Percentiles rank a stretch among this genome's conserved stretches.
phyloP scores from a whole-genome alignment of 2,888 invertebrate genomes.

The Priocnemis perturbator region DNA sequence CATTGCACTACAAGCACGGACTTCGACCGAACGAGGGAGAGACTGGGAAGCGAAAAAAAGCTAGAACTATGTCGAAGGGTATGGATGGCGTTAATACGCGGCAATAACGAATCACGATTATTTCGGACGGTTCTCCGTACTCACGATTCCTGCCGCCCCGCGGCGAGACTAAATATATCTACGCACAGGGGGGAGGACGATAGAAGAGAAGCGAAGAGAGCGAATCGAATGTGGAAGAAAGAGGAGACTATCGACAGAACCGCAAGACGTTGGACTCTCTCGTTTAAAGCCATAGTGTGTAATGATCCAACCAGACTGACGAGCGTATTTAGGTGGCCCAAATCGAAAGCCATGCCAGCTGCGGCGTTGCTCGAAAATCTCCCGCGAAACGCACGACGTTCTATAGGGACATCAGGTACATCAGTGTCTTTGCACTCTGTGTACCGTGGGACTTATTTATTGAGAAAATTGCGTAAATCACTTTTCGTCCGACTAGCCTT shows the following conservation, averaged over 20 bases:
- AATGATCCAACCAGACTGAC: constrained; percentile 51
- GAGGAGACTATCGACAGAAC: constrained; percentile 44
- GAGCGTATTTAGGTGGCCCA: constrained; percentile 45
- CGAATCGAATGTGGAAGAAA: constrained; percentile 1
- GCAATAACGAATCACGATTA: constrained; percentile 56
- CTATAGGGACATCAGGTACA: no score
- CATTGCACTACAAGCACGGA: no score
- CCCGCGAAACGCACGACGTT: no score
- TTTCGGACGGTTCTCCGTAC: constrained; percentile 46
- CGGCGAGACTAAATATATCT: constrained; percentile 63
- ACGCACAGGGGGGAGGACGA: constrained; percentile 35
- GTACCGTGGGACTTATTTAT: no score
- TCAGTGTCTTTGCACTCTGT: no score
- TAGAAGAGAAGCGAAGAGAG: constrained; percentile 2
- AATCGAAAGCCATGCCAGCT: constrained; percentile 32
- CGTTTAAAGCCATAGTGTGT: constrained; percentile 49
- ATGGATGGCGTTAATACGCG: constrained; percentile 31
- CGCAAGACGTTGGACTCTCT: constrained; percentile 46
- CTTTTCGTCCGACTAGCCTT: no score
- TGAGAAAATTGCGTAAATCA: no score
- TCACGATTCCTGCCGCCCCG: constrained; percentile 51
- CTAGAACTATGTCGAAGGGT: constrained; percentile 3
- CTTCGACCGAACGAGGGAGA: neutral
- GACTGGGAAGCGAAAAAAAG: constrained; percentile 14
- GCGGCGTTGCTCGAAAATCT: constrained; percentile 5